A percentile compares a stretch with the other conserved stretches of the same genome.
These are phyloP conservation scores for Silurus asotus DNA, from an alignment of 2,113 vertebrate species.

Conservation along the genomic window DNA sequence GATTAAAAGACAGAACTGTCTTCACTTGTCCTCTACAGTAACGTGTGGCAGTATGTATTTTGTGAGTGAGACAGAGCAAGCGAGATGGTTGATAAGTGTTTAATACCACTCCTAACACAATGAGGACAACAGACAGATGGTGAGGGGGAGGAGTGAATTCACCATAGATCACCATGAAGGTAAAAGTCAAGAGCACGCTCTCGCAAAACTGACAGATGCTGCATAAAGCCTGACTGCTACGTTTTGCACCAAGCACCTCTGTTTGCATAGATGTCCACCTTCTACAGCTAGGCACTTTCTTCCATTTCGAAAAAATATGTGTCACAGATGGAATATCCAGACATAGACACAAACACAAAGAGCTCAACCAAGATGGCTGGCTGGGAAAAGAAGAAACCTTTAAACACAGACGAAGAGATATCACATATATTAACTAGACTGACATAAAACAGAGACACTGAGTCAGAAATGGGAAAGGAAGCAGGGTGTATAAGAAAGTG, in stretches of 20 bases:
- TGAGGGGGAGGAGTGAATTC: constrained; percentile 32
- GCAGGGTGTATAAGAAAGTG: constrained; percentile 38
- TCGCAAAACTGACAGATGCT: constrained; percentile 26
- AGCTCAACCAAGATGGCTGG: not conserved
- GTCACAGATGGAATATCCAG: not conserved
- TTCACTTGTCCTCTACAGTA: not conserved
- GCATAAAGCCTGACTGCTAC: not conserved
- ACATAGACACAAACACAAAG: not conserved
- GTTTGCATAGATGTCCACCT: not conserved
- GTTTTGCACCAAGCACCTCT: not conserved
- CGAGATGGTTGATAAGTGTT: not conserved
- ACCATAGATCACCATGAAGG: constrained; percentile 25
- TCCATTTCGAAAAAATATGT: not conserved
- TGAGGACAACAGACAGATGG: constrained; percentile 38
- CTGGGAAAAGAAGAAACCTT: not conserved
- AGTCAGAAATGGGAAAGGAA: constrained; percentile 1
- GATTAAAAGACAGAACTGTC: not conserved
- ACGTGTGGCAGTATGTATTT: not conserved
- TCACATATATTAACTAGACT: not conserved
- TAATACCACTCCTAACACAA: not conserved
- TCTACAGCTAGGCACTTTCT: not conserved
- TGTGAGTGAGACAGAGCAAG: not conserved
- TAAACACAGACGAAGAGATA: not conserved
- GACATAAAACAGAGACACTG: constrained; percentile 2
- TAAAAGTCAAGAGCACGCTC: constrained; percentile 24